Evolutionary conservation across 1,140 invertebrate genomes (phyloP), one percentile per base, ranked within the genome.

Genomic region (Maconellicoccus hirsutus): DNA sequence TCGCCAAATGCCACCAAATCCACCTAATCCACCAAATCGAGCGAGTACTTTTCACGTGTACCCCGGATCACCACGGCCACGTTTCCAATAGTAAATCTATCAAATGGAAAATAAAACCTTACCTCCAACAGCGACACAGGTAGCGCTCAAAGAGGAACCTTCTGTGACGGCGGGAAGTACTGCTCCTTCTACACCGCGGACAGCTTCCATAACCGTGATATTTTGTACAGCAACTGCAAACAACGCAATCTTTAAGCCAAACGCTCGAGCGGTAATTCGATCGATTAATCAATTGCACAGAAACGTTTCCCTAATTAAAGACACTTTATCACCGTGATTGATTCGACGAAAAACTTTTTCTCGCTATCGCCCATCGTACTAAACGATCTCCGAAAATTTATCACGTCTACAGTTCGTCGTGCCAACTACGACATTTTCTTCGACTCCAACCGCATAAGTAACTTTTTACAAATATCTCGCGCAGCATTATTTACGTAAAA

Each of bases 61-160:
- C n/a, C n/a, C n/a, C n/a, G n/a, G n/a, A n/a, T n/a, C n/a, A n/a
- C n/a, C n/a, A n/a, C n/a, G n/a, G n/a, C n/a, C n/a, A n/a, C n/a
- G n/a, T n/a, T n/a, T n/a, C n/a, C n/a, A n/a, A n/a, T n/a, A n/a
- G n/a, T n/a, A n/a, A n/a, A n/a, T n/a, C n/a, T n/a, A n/a, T n/a
- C n/a, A n/a, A n/a, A n/a, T n/a, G n/a, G n/a, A n/a, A n/a, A n/a
- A n/a, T n/a, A 33, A 33, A 23, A 26, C 25, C 61, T 66, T 66
- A 66, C 61, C 61, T 66, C 61, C 61, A 26, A 66, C 25, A 26
- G 61, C 61, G 21, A 66, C 16, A 26, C 61, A 66, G 16, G 61
- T 66, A 8, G 61, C 61, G 3, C 14, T 66, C 61, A 66, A 66
- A 66, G 61, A 66, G 21, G 21, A 25, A 3, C 61, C 61, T 22